Conservation (phyloP, 2,888 invertebrate species). For the Chelonus formosanus region DNA sequence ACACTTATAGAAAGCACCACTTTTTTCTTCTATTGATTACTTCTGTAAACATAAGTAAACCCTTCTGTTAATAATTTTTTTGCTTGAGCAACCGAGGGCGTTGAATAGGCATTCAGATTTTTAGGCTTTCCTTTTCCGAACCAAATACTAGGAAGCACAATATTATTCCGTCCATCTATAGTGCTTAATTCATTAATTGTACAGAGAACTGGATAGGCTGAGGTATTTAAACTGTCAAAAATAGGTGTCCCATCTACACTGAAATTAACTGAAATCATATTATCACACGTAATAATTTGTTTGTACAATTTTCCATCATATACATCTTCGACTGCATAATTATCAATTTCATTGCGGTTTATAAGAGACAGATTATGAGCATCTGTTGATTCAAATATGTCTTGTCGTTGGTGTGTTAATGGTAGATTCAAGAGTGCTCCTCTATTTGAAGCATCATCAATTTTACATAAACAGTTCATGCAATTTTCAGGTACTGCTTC, state of each 20-base stretch:
- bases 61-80: constrained; percentile 30
- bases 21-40: constrained; percentile 30
- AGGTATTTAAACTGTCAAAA: constrained; percentile 33
- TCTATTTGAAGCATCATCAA: too few relatives aligned
- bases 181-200: constrained; percentile 34
- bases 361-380: too few relatives aligned
- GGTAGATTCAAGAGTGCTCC: neutral
- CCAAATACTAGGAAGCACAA: constrained; percentile 26
- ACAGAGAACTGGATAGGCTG: constrained; percentile 31
- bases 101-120: constrained; percentile 32
- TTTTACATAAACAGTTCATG: too few relatives aligned
- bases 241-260: constrained; percentile 37
- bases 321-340: constrained; percentile 35
- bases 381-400: too few relatives aligned
- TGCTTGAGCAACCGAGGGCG: constrained; percentile 36
- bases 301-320: constrained; percentile 37
- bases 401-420: neutral
- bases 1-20: constrained; percentile 28
- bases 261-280: constrained; percentile 35
- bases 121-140: constrained; percentile 33
- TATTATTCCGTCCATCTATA: constrained; percentile 4
- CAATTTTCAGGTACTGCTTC: too few relatives aligned
- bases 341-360: neutral
- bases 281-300: constrained; percentile 19
- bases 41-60: constrained; percentile 29